Percentiles rank a stretch among this genome's conserved stretches.
Evolutionary conservation across 2,888 invertebrate genomes (phyloP).

Genomic region (Pediacus dermestoides): DNA sequence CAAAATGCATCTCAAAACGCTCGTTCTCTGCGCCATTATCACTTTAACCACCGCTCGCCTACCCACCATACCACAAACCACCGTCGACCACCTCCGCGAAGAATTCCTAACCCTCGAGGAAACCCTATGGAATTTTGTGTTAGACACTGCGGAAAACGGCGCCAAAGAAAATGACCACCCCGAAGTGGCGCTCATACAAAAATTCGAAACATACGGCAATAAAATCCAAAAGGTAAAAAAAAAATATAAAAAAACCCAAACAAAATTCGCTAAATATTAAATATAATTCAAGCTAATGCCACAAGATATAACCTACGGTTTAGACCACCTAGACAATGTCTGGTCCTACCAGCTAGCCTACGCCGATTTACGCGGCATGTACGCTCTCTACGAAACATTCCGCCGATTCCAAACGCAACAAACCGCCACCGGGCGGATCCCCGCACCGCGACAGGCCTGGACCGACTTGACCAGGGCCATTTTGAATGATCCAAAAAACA

Average conservation of each 20-base stretch:
- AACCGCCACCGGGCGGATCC: constrained; percentile 41
- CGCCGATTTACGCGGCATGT: constrained; percentile 59
- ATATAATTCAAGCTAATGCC: constrained; percentile 5
- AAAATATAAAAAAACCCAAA: constrained; percentile 11
- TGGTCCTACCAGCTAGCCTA: constrained; percentile 66
- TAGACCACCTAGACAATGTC: constrained; percentile 44
- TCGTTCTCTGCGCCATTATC: not conserved
- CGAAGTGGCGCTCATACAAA: constrained; percentile 58
- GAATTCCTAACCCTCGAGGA: constrained; percentile 59
- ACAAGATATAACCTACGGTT: constrained; percentile 30
- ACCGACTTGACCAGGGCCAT: constrained; percentile 64
- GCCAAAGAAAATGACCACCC: constrained; percentile 35
- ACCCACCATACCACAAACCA: constrained; percentile 2
- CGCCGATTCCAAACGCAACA: constrained; percentile 56
- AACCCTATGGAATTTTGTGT: constrained; percentile 44
- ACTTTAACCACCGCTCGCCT: not conserved
- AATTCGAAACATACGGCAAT: constrained; percentile 57
- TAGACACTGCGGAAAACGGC: constrained; percentile 26
- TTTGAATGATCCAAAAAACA: constrained; percentile 60
- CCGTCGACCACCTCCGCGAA: constrained; percentile 59
- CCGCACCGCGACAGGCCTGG: constrained; percentile 54
- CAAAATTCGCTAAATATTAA: constrained; percentile 3
- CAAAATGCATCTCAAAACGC: no score
- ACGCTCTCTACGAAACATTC: constrained; percentile 66
- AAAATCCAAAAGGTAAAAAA: constrained; percentile 47